Conservation (phyloP, 2,113 vertebrate species). For the Alligator mississippiensis region DNA sequence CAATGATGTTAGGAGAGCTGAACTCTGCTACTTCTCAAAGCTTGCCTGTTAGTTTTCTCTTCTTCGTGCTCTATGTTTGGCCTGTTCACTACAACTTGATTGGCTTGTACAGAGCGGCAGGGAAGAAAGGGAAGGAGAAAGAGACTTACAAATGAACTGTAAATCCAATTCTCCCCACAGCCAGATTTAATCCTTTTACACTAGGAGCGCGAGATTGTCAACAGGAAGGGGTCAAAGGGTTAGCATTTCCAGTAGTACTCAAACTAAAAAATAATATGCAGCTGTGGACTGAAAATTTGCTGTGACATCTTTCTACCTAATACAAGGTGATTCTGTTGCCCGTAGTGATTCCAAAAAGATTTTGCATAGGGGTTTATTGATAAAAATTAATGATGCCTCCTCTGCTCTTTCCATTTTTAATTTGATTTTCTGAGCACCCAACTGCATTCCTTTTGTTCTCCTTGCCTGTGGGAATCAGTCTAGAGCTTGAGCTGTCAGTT, state of each 20-base stretch:
- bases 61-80: not conserved
- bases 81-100: not conserved
- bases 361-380: not conserved
- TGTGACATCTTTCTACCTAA: not conserved
- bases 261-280: not conserved
- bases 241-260: not conserved
- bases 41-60: not conserved
- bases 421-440: not conserved
- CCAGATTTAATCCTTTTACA: not conserved
- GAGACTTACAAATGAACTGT: not conserved
- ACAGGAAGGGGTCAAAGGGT: not conserved
- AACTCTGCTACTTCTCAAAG: not conserved
- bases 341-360: not conserved
- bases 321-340: not conserved
- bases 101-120: not conserved
- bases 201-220: not conserved
- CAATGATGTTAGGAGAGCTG: not conserved
- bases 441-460: not conserved
- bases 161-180: not conserved
- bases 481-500: not conserved
- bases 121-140: not conserved
- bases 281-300: not conserved
- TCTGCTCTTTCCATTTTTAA: not conserved
- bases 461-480: not conserved
- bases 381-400: not conserved